phyloP scores from a whole-genome alignment of 2,113 vertebrate genomes.

The Varanus salvator region DNA sequence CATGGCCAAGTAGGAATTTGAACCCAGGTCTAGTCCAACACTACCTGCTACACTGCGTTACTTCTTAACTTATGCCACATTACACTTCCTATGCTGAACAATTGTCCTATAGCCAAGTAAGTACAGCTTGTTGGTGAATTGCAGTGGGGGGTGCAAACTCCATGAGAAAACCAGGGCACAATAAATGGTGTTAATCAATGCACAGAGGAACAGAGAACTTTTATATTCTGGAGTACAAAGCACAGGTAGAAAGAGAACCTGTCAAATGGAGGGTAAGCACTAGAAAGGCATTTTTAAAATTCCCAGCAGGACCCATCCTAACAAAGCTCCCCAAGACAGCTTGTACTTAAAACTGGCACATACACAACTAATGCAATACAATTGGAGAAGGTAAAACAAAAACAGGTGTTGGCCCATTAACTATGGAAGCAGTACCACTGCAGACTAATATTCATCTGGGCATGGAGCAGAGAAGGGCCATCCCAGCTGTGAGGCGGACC shows the following conservation, averaged over 20 bases:
- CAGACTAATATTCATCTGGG: too few species aligned
- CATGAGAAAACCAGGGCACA: not conserved
- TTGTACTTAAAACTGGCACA: not conserved
- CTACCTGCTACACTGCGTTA: not conserved
- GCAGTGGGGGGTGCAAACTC: not conserved
- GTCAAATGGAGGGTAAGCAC: not conserved
- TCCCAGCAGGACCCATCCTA: not conserved
- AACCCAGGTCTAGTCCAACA: not conserved
- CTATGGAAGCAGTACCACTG: too few species aligned
- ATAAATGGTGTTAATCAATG: not conserved
- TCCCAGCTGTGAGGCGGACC: too few species aligned
- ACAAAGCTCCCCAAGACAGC: not conserved
- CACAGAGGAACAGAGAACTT: not conserved
- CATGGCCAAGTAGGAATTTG: not conserved
- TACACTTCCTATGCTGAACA: not conserved
- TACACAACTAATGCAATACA: not conserved
- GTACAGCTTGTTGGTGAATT: not conserved
- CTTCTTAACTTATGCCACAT: too few species aligned
- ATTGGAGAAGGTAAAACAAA: not conserved
- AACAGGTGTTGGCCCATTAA: too few species aligned
- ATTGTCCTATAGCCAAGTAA: not conserved
- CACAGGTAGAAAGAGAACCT: not conserved
- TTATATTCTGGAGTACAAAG: not conserved
- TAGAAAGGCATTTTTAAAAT: not conserved
- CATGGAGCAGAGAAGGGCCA: too few species aligned